These are phyloP conservation scores for Lordiphosa andalusiaca DNA, from an alignment of 2,888 invertebrate genomes.

Conservation along the genomic window DNA sequence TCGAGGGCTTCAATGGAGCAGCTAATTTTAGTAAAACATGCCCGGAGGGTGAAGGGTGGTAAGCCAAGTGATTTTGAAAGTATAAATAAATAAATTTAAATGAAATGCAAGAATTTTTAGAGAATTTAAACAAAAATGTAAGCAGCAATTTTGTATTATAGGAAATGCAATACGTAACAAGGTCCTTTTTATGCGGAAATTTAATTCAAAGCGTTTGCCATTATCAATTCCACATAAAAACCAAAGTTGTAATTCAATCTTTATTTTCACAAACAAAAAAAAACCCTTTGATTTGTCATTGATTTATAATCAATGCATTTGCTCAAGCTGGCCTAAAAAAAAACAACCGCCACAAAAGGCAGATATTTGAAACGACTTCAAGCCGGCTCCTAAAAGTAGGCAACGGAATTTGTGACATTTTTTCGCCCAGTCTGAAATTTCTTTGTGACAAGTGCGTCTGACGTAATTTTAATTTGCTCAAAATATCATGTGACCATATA, in stretches of 20 bases:
- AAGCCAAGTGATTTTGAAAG: neutral
- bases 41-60: neutral
- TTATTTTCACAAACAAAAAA: neutral
- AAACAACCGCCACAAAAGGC: neutral
- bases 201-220: too few species aligned
- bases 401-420: constrained; percentile 29
- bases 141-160: too few species aligned
- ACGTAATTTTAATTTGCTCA: constrained; percentile 42
- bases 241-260: neutral
- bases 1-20: constrained; percentile 6
- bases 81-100: constrained; percentile 31
- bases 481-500: constrained; percentile 56
- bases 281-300: constrained; percentile 7
- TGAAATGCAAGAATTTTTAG: constrained; percentile 11
- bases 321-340: neutral
- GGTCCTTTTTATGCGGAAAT: too few species aligned
- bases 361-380: constrained; percentile 37
- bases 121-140: too few species aligned
- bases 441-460: constrained; percentile 38
- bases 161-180: too few species aligned
- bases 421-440: constrained; percentile 33
- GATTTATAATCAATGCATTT: neutral
- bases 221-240: too few species aligned
- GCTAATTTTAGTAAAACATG: constrained; percentile 10
- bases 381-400: constrained; percentile 18